Evolutionary conservation across 2,797 vertebrate species (phyloP).

Genomic region (Mormyrops boulengeri): DNA sequence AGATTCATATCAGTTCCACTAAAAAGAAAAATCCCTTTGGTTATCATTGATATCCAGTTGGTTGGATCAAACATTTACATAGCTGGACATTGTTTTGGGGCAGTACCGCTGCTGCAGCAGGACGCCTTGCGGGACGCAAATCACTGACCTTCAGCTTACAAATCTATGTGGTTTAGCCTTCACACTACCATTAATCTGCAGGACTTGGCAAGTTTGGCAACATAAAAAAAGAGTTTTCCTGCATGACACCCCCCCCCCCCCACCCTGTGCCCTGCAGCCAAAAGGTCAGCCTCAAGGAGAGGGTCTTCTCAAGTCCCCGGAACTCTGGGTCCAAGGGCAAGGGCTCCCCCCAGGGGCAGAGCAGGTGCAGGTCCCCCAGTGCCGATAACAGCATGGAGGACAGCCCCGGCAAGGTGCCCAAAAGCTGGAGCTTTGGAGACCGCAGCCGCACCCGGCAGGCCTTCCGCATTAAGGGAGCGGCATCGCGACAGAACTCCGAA

Average conservation of each 20-base stretch:
- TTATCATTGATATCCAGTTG: not conserved
- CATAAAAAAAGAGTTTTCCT: not conserved
- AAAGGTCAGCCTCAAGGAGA: conserved; percentile 97
- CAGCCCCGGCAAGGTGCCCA: conserved; percentile 92
- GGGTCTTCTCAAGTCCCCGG: conserved; percentile 95
- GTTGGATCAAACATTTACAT: not conserved
- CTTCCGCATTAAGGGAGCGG: conserved; percentile 85
- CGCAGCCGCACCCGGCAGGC: conserved; percentile 80
- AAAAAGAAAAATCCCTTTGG: not conserved
- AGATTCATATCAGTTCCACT: not conserved
- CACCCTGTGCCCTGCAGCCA: conserved; percentile 63
- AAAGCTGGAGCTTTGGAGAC: conserved; percentile 94
- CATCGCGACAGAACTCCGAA: conserved; percentile 91
- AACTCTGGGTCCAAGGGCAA: conserved; percentile 85
- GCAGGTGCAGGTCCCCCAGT: conserved; percentile 67
- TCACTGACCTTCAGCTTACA: not conserved
- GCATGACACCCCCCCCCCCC: not conserved
- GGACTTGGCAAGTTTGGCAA: not conserved
- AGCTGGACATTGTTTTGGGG: not conserved
- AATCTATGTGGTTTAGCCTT: not conserved
- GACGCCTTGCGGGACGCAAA: not conserved
- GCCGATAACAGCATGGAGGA: conserved; percentile 86
- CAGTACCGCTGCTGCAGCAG: not conserved
- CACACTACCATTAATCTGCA: not conserved
- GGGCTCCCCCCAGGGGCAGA: conserved; percentile 78